Percentiles rank a stretch among this genome's conserved stretches.
These are phyloP conservation scores for Chymomyza costata DNA, from an alignment of 1,140 invertebrate species.

Conservation along the genomic window DNA sequence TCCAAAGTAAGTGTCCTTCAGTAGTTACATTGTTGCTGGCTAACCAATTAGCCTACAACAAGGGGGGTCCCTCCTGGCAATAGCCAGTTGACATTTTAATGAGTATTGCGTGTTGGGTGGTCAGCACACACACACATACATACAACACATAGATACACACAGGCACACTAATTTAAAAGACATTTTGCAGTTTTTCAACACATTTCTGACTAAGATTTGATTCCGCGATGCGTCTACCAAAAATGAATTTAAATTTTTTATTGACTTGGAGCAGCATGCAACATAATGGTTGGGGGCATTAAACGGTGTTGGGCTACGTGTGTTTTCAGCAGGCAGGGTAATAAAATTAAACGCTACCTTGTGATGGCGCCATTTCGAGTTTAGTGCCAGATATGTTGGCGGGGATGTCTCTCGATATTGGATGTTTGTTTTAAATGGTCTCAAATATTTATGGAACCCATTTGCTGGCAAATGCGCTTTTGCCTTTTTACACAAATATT, in stretches of 20 bases:
- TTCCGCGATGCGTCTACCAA: conserved; percentile 63
- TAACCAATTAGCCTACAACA: conserved; percentile 56
- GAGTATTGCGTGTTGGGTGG: conserved; percentile 51
- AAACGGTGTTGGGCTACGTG: conserved; percentile 1
- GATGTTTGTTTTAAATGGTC: conserved; percentile 60
- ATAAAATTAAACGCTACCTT: conserved; percentile 65
- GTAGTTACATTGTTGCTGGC: conserved; percentile 58
- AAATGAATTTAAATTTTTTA: conserved; percentile 64
- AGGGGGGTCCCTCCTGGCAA: background rate
- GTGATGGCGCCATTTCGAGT: conserved; percentile 1
- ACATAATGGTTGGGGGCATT: background rate
- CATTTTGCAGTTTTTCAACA: background rate
- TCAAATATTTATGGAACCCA: conserved; percentile 69
- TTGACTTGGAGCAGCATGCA: conserved; percentile 27
- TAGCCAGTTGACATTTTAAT: conserved; percentile 46
- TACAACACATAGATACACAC: no score
- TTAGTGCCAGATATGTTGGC: conserved; percentile 22
- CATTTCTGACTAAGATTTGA: conserved; percentile 32
- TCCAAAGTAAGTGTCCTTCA: conserved; percentile 68
- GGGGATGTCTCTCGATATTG: background rate
- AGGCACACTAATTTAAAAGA: no score
- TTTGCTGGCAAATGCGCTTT: conserved; percentile 42
- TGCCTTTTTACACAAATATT: conserved; percentile 45
- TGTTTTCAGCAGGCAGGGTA: conserved; percentile 25
- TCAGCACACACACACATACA: conserved; percentile 10